phyloP scores from a whole-genome alignment of 1,140 invertebrate species.

The Littorina saxatilis region DNA sequence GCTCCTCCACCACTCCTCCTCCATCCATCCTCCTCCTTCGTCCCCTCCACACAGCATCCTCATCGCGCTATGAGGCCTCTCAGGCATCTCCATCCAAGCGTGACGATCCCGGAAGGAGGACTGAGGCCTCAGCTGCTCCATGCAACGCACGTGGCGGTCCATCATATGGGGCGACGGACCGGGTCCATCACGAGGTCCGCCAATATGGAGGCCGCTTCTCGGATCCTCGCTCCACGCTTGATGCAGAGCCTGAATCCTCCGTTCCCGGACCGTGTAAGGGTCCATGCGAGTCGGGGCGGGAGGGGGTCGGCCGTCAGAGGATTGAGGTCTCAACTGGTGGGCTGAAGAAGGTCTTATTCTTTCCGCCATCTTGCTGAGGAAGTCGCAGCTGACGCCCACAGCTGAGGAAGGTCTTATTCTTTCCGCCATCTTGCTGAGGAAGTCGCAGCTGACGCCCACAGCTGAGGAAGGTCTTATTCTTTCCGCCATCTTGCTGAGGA shows the following conservation, averaged over 20 bases:
- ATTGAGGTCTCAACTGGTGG: background rate
- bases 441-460: background rate
- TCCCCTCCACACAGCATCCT: background rate
- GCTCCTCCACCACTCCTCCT: background rate
- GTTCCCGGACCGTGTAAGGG: constrained; percentile 17
- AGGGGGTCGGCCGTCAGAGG: background rate
- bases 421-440: background rate
- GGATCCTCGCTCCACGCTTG: constrained; percentile 7
- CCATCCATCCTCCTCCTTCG: background rate
- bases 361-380: background rate
- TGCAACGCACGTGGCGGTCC: constrained; percentile 15
- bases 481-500: background rate
- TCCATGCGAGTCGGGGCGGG: background rate
- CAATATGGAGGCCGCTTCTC: constrained; percentile 11
- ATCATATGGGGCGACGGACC: background rate
- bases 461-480: too few species aligned
- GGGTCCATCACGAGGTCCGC: background rate
- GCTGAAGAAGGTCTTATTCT: background rate
- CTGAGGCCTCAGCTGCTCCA: background rate
- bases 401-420: background rate
- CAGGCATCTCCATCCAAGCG: background rate
- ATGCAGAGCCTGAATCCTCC: background rate
- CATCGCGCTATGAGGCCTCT: constrained; percentile 9
- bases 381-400: background rate
- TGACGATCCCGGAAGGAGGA: background rate